Conservation (phyloP, 2,797 vertebrate species). For the Cirrhinus molitorella region DNA sequence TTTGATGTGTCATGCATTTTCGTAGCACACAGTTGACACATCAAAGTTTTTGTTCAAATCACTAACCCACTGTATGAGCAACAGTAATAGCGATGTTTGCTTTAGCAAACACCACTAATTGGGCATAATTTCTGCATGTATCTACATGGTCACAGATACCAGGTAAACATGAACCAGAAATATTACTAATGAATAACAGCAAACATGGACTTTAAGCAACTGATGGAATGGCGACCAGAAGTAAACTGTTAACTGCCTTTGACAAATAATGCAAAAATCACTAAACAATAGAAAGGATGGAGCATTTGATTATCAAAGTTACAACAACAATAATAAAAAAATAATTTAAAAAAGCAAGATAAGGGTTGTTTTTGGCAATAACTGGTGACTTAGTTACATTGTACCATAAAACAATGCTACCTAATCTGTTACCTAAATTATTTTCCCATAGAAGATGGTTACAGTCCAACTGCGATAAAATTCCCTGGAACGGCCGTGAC, state of each 20-base stretch:
- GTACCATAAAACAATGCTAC: not conserved
- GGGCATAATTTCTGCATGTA: not conserved
- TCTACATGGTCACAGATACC: not conserved
- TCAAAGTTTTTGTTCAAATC: not conserved
- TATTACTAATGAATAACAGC: not conserved
- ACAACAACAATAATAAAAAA: no score
- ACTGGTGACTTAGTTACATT: no score
- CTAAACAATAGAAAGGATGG: no score
- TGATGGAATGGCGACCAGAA: no score
- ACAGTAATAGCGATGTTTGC: not conserved
- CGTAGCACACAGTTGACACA: not conserved
- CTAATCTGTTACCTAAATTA: not conserved
- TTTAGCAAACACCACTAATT: not conserved
- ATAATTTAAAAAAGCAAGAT: no score
- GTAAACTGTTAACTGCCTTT: no score
- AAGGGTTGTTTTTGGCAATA: no score
- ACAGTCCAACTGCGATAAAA: not conserved
- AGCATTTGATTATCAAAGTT: no score
- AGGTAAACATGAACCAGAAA: not conserved
- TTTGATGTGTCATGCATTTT: not conserved
- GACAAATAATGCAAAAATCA: no score
- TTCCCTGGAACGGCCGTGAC: not conserved
- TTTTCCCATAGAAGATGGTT: not conserved
- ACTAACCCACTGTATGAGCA: not conserved
- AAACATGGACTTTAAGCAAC: not conserved